Evolutionary conservation across 1,140 invertebrate species (phyloP).

Genomic region (Magallana gigas): DNA sequence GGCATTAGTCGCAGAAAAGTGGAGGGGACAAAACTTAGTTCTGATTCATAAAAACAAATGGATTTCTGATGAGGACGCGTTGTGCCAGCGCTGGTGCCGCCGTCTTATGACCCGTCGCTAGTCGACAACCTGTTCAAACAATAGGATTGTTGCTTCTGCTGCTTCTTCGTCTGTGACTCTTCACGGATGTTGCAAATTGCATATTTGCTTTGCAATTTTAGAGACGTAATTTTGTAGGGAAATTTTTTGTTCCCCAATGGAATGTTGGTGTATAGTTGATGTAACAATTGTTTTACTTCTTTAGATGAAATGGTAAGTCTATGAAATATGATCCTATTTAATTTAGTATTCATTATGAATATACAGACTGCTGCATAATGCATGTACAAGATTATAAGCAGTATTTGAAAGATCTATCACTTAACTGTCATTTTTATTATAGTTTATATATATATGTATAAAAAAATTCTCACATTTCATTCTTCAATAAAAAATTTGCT

Average conservation of each 20-base stretch:
- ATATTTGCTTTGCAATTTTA: background rate
- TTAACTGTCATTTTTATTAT: too few relatives aligned
- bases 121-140: constrained; percentile 26
- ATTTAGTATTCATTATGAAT: too few relatives aligned
- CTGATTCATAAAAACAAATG: constrained; percentile 31
- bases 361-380: too few relatives aligned
- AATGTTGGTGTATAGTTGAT: background rate
- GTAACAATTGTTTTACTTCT: background rate
- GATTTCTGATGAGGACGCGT: constrained; percentile 2
- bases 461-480: too few relatives aligned
- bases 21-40: constrained; percentile 11
- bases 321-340: too few relatives aligned
- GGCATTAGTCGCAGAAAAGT: background rate
- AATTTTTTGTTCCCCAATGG: background rate
- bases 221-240: background rate
- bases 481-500: too few relatives aligned
- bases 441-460: too few relatives aligned
- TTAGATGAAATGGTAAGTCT: background rate
- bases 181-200: background rate
- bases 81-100: background rate
- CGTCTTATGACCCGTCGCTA: background rate
- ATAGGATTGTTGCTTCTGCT: background rate
- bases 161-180: background rate
- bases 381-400: too few relatives aligned
- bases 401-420: too few relatives aligned